These are phyloP conservation scores for Orchesella cincta DNA, from an alignment of 1,140 invertebrate species.

Conservation along the genomic window DNA sequence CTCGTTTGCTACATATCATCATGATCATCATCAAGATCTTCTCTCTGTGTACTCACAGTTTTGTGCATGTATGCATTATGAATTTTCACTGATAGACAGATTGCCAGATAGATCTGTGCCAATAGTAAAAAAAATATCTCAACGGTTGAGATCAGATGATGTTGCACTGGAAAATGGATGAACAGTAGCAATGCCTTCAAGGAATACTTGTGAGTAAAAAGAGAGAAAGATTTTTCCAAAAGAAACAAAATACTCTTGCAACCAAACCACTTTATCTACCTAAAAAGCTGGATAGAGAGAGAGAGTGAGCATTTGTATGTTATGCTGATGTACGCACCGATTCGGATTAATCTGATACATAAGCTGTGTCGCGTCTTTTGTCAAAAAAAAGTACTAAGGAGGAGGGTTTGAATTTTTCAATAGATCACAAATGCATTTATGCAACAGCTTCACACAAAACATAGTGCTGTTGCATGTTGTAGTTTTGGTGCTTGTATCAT, in stretches of 20 bases:
- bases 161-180: no score
- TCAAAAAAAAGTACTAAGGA: not conserved
- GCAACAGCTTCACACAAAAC: not conserved
- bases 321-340: slow-evolving; percentile 7
- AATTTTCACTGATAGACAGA: slow-evolving; percentile 13
- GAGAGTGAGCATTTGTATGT: not conserved
- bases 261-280: no score
- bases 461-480: not conserved
- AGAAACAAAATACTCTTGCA: no score
- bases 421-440: slow-evolving; percentile 28
- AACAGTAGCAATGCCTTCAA: slow-evolving; percentile 16
- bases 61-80: slow-evolving; percentile 13
- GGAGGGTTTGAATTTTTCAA: slow-evolving; percentile 27
- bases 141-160: slow-evolving; percentile 14
- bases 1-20: not conserved
- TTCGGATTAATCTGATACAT: slow-evolving; percentile 29
- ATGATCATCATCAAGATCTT: slow-evolving; percentile 18
- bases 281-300: no score
- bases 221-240: no score
- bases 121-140: not conserved
- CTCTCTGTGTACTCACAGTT: not conserved
- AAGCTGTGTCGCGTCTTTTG: slow-evolving; percentile 12
- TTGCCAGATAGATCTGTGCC: slow-evolving; percentile 18
- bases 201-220: slow-evolving; percentile 3
- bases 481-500: not conserved